Conservation (phyloP, 2,113 vertebrate genomes). For the Hemibagrus wyckioides region DNA sequence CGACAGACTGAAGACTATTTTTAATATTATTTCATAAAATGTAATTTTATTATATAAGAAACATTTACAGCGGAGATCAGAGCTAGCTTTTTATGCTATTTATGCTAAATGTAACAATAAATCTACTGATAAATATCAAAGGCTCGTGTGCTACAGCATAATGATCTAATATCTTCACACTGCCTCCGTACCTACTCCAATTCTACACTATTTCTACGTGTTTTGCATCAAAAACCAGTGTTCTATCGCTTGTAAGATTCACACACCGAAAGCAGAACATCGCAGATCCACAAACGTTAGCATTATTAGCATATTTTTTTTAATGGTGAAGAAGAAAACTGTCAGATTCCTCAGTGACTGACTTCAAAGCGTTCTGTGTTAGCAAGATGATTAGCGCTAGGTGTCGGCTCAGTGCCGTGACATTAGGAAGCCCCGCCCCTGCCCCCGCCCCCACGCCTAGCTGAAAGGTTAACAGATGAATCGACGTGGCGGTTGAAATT, state of each 20-base stretch:
- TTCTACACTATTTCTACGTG: background rate
- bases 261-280: background rate
- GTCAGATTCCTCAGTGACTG: background rate
- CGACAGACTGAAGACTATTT: background rate
- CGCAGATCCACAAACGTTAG: background rate
- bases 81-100: background rate
- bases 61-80: background rate
- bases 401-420: background rate
- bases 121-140: background rate
- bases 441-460: too few relatives aligned
- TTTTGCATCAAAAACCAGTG: background rate
- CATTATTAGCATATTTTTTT: background rate
- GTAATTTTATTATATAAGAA: background rate
- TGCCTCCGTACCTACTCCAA: background rate
- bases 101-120: background rate
- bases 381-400: background rate
- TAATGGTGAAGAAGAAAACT: background rate
- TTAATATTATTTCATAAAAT: too few relatives aligned
- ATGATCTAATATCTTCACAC: background rate
- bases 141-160: background rate
- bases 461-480: background rate
- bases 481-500: background rate
- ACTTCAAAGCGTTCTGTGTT: background rate
- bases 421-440: background rate
- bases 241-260: background rate